Conservation (phyloP, 2,113 vertebrate species). For the Delphinus delphis region DNA sequence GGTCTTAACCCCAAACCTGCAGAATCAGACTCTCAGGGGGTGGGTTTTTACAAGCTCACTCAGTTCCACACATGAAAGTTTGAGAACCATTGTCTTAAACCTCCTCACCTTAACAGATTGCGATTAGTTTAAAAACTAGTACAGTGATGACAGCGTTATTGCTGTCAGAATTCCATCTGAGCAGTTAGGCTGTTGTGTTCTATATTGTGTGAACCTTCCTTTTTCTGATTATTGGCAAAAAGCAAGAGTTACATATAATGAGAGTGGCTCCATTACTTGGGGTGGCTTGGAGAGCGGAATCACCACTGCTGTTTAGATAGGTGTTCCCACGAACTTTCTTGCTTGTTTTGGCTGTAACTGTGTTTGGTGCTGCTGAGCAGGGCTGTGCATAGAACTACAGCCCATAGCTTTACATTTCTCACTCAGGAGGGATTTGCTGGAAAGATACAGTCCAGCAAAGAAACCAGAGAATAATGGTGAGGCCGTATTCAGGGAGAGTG, state of each 20-base stretch:
- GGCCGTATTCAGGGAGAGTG: not conserved
- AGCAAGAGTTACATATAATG: not conserved
- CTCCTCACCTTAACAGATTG: not conserved
- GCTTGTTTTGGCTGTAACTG: slow-evolving; percentile 46
- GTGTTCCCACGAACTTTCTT: slow-evolving; percentile 32
- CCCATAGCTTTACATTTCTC: slow-evolving; percentile 4
- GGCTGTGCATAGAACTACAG: not conserved
- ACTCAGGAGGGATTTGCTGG: not conserved
- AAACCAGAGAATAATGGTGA: not conserved
- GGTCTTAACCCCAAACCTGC: not conserved
- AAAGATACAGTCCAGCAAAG: not conserved
- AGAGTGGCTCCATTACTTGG: not conserved
- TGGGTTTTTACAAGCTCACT: not conserved
- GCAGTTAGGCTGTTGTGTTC: not conserved
- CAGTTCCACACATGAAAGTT: not conserved
- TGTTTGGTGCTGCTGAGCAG: slow-evolving; percentile 21
- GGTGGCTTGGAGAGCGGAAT: not conserved
- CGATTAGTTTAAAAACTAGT: not conserved
- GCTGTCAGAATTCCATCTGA: not conserved
- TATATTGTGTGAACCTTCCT: not conserved
- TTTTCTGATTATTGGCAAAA: slow-evolving; percentile 33
- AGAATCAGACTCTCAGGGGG: not conserved
- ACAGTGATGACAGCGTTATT: not conserved
- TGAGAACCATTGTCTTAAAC: not conserved
- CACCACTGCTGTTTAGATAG: slow-evolving; percentile 33